A percentile compares a stretch with the other conserved stretches of the same genome.
phyloP scores from a whole-genome alignment of 2,113 vertebrate genomes.

The Siphamia tubifer region DNA sequence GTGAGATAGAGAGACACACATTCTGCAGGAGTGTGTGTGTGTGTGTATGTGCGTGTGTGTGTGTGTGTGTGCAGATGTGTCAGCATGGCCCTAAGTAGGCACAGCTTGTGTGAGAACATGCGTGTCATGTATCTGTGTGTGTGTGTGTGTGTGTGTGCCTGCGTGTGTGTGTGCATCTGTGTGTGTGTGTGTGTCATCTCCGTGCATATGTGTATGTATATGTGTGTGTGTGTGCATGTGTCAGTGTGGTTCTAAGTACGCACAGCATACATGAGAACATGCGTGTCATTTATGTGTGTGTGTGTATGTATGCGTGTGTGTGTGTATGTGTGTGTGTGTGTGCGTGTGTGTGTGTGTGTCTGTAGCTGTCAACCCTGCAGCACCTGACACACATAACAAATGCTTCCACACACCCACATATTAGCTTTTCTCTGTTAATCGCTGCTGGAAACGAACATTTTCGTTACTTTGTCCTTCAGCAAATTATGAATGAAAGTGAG shows the following conservation, averaged over 20 bases:
- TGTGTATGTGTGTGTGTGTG: background rate
- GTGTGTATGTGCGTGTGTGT: background rate
- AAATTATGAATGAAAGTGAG: slow-evolving; percentile 48
- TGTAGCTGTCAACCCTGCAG: slow-evolving; percentile 24
- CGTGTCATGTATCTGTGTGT: background rate
- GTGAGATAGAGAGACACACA: background rate
- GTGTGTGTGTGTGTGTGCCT: no score
- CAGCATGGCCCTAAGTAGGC: background rate
- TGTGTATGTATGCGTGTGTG: no score
- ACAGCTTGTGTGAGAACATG: background rate
- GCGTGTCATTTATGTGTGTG: no score
- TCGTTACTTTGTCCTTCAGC: no score
- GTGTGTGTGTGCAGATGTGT: slow-evolving; percentile 5
- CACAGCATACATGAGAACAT: background rate
- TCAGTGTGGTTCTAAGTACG: background rate
- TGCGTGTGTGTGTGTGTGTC: background rate
- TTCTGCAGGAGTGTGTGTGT: slow-evolving; percentile 10
- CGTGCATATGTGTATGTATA: background rate
- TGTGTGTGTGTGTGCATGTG: slow-evolving; percentile 4
- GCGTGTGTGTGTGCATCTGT: background rate
- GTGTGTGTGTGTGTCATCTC: background rate
- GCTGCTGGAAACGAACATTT: slow-evolving; percentile 45
- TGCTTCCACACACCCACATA: slow-evolving; percentile 21
- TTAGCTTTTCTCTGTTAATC: slow-evolving; percentile 52
- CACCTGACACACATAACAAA: slow-evolving; percentile 44